Conservation (phyloP, 2,797 vertebrate genomes). For the Adrianichthys oophorus region DNA sequence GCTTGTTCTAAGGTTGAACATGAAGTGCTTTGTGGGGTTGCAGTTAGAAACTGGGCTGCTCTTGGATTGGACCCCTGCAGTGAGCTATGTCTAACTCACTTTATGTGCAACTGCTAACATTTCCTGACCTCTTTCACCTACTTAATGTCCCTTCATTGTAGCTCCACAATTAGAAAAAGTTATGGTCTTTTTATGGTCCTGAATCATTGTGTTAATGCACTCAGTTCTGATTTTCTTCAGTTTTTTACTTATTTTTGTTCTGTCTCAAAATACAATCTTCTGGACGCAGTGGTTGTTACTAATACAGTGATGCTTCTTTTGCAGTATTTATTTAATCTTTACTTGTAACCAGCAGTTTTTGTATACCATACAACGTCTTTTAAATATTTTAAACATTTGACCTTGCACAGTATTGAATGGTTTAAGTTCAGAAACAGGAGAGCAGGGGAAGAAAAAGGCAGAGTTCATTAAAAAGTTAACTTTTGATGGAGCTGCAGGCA, state of each 20-base stretch:
- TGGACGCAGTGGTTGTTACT: too few relatives aligned
- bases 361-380: constrained; percentile 31
- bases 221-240: background rate
- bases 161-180: constrained; percentile 19
- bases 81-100: constrained; percentile 75
- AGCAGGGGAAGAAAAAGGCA: constrained; percentile 19
- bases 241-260: background rate
- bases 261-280: too few relatives aligned
- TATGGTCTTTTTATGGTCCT: constrained; percentile 1
- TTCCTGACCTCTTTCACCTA: constrained; percentile 57
- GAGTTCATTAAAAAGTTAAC: constrained; percentile 76
- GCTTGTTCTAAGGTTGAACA: constrained; percentile 47
- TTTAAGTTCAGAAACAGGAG: constrained; percentile 6
- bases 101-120: constrained; percentile 64
- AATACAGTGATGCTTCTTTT: background rate
- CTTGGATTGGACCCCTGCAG: constrained; percentile 70
- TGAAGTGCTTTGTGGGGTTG: constrained; percentile 70
- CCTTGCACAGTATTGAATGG: constrained; percentile 29
- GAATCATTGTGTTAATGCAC: too few relatives aligned
- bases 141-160: constrained; percentile 40
- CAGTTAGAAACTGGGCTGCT: constrained; percentile 75
- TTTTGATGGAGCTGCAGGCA: constrained; percentile 56
- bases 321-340: background rate
- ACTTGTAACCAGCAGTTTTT: constrained; percentile 25
- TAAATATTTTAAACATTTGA: constrained; percentile 17